These are phyloP conservation scores for Pseudomyrmex sp. DNA, from an alignment of 1,140 invertebrate species.

Conservation along the genomic window DNA sequence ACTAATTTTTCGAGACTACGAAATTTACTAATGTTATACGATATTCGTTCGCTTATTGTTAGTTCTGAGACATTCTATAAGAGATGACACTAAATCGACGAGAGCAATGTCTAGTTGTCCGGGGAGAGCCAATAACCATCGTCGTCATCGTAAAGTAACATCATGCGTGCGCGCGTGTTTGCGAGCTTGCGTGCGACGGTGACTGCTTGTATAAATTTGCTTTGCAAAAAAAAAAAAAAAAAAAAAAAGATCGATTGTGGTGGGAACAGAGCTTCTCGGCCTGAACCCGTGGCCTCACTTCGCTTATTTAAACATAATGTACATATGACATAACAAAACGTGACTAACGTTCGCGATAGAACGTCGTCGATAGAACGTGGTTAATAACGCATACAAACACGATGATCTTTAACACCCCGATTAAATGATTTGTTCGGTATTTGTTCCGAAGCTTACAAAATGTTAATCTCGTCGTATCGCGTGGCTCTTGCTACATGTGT, in stretches of 20 bases:
- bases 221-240: slow-evolving; percentile 35
- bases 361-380: slow-evolving; percentile 8
- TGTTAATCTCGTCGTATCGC: background rate
- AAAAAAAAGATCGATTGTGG: slow-evolving; percentile 45
- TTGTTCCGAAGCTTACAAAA: slow-evolving; percentile 16
- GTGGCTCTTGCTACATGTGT: slow-evolving; percentile 9
- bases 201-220: slow-evolving; percentile 63
- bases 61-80: slow-evolving; percentile 1
- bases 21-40: background rate
- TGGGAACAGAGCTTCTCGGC: background rate
- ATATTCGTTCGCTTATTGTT: background rate
- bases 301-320: slow-evolving; percentile 33
- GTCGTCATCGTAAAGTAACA: slow-evolving; percentile 48
- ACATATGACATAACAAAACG: slow-evolving; percentile 12
- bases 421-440: slow-evolving; percentile 52
- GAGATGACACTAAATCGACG: slow-evolving; percentile 37
- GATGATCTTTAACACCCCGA: slow-evolving; percentile 26
- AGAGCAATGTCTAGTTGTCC: slow-evolving; percentile 45
- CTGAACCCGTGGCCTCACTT: background rate
- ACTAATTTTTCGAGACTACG: no score
- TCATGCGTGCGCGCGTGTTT: slow-evolving; percentile 39
- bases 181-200: slow-evolving; percentile 47
- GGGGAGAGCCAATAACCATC: slow-evolving; percentile 46
- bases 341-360: slow-evolving; percentile 3
- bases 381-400: slow-evolving; percentile 27